Percentiles rank a stretch among this genome's conserved stretches.
These are phyloP conservation scores for Liasis olivaceus DNA, from an alignment of 2,797 vertebrate genomes.

Conservation along the genomic window DNA sequence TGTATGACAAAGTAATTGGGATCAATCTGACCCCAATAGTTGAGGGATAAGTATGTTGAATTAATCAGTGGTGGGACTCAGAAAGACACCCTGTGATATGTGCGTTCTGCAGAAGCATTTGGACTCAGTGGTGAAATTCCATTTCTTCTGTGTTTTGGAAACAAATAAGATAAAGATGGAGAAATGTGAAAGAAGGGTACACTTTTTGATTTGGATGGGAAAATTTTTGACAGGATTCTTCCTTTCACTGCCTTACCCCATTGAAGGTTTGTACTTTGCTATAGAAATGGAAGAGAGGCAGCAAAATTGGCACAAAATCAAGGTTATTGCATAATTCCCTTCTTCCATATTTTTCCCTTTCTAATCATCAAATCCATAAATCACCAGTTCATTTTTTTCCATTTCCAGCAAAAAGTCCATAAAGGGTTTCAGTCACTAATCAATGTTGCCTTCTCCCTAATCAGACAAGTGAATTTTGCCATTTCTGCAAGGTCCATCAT, in stretches of 20 bases:
- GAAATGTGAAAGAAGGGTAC: not conserved
- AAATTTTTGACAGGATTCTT: not conserved
- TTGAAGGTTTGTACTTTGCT: not conserved
- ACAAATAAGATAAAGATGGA: not conserved
- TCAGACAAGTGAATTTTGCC: too few relatives aligned
- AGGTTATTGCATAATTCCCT: too few relatives aligned
- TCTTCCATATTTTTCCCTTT: too few relatives aligned
- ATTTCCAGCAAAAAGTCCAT: too few relatives aligned
- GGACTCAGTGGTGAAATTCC: not conserved
- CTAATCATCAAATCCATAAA: too few relatives aligned
- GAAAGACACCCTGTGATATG: not conserved
- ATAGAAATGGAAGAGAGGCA: not conserved
- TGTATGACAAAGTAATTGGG: not conserved
- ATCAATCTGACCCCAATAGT: not conserved
- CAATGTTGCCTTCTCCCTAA: too few relatives aligned
- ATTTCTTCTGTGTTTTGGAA: not conserved
- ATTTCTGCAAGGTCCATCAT: too few relatives aligned
- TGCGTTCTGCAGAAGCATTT: not conserved
- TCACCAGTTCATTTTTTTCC: too few relatives aligned
- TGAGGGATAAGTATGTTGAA: not conserved
- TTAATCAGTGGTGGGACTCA: too few relatives aligned
- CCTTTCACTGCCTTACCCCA: not conserved
- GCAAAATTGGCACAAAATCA: not conserved
- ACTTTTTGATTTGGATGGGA: not conserved
- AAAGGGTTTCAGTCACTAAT: too few relatives aligned